Evolutionary conservation across 2,113 vertebrate species (phyloP).

Genomic region (Tragelaphus strepsiceros): DNA sequence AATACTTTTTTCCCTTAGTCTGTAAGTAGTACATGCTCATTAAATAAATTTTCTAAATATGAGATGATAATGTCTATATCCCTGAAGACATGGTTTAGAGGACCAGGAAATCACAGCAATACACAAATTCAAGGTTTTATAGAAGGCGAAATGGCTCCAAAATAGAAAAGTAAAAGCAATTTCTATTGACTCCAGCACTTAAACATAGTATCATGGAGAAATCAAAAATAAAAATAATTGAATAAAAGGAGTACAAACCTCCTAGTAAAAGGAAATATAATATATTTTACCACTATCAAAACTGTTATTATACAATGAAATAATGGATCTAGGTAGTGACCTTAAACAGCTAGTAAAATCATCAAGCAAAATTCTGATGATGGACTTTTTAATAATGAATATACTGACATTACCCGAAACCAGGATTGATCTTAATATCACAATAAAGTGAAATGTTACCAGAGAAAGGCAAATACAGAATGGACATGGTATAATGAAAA

Average conservation of each 20-base stretch:
- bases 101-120: not conserved
- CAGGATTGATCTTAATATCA: not conserved
- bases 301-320: not conserved
- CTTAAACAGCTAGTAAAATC: not conserved
- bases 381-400: not conserved
- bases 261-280: not conserved
- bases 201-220: not conserved
- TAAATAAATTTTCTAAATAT: constrained; percentile 32
- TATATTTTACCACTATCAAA: not conserved
- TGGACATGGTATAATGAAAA: not conserved
- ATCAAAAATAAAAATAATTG: not conserved
- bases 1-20: not conserved
- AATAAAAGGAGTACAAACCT: not conserved
- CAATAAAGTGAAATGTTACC: not conserved
- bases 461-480: not conserved
- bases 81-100: not conserved
- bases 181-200: not conserved
- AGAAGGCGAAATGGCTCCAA: not conserved
- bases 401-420: not conserved
- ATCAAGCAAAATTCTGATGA: not conserved
- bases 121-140: not conserved
- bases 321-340: not conserved
- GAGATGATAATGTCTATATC: not conserved
- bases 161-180: not conserved
- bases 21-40: constrained; percentile 32